Evolutionary conservation across 2,888 invertebrate species (phyloP), one percentile per base, ranked within the genome.

Genomic region (Pterobdella sp.): DNA sequence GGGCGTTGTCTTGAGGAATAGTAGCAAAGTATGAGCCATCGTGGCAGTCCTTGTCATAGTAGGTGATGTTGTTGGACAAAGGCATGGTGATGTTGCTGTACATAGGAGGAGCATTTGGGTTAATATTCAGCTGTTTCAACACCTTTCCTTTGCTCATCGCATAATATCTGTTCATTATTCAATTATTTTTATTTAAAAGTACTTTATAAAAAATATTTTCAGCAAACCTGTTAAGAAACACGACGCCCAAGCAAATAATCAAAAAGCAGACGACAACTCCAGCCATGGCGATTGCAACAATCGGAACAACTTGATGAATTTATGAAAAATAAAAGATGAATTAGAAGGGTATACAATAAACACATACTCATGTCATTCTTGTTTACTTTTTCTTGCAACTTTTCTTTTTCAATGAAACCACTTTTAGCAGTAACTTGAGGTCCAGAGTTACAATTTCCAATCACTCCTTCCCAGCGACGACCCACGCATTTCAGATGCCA

Each of bases 241-340:
- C 71, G 4, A 71, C 36, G 34, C 71, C 71, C 31, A 56, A 22
- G 63, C 71, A 71, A 29, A 63, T 63, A 26, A 71, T 71, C 26
- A 71, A n/a, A 26, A 71, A 63, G 37, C 71, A 71, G 29, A 71
- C 36, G 63, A 71, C 71, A 52, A 71, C 34, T 18, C 71, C 71
- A 37, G 34, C 63, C 60, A 71, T 71, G 2, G 63, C 63, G 31
- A 71, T 71, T 22, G 71, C 35, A 10, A 71, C 60, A n/a, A 71
- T 36, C 14, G 63, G 52, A 31, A 71, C 63, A 34, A 71, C 71
- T 71, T 4, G n/a, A 56, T 42, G 42, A n/a, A n/a, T n/a, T n/a
- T n/a, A n/a, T n/a, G n/a, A n/a, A n/a, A n/a, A n/a, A n/a, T n/a
- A n/a, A n/a, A n/a, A n/a, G n/a, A n/a, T n/a, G n/a, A n/a, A n/a